Evolutionary conservation across 2,888 invertebrate species (phyloP).

Genomic region (Drosophila cyrtoloma): DNA sequence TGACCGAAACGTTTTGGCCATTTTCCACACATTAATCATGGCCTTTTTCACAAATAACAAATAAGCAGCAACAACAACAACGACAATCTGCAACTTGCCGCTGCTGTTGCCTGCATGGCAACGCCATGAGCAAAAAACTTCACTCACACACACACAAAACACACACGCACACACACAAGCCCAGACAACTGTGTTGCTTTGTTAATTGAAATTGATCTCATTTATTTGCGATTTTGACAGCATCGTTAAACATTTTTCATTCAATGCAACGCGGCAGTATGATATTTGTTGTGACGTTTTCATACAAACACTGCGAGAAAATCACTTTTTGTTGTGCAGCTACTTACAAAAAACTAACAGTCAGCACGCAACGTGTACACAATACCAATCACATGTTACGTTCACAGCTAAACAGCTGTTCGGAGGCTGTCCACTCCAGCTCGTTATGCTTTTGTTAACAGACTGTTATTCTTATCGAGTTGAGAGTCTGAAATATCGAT

Average conservation of each 20-base stretch:
- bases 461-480: not conserved
- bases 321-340: conserved; percentile 55
- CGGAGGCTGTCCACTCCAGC: not conserved
- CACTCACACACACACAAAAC: conserved; percentile 20
- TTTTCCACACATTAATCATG: conserved; percentile 64
- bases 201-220: not conserved
- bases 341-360: conserved; percentile 59
- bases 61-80: conserved; percentile 17
- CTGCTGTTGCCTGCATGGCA: conserved; percentile 63
- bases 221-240: not conserved
- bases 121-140: conserved; percentile 63
- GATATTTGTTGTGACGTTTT: conserved; percentile 17
- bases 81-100: conserved; percentile 46
- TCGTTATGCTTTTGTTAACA: conserved; percentile 6
- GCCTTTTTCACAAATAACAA: conserved; percentile 47
- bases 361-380: conserved; percentile 45
- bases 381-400: conserved; percentile 35
- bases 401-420: conserved; percentile 43
- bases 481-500: conserved; percentile 6
- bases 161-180: conserved; percentile 9
- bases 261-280: not conserved
- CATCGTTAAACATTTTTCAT: not conserved
- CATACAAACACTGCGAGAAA: conserved; percentile 33
- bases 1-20: conserved; percentile 44
- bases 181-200: conserved; percentile 11